phyloP scores from a whole-genome alignment of 2,797 vertebrate genomes.

The Phoeniculus purpureus region DNA sequence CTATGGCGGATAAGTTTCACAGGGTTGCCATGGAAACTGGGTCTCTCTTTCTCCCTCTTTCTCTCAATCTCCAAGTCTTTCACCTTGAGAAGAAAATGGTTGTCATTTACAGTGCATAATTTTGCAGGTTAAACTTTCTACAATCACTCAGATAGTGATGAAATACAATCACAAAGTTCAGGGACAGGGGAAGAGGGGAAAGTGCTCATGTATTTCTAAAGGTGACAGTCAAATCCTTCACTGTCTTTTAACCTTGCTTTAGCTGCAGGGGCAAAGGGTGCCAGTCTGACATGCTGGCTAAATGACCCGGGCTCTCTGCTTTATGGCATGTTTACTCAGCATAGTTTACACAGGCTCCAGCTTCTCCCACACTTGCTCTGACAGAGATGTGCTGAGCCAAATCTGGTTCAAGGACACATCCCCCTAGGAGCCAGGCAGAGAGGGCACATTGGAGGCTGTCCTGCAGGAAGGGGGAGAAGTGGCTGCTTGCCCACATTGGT shows the following conservation, averaged over 20 bases:
- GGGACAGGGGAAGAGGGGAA: neutral
- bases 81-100: slow-evolving; percentile 62
- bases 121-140: slow-evolving; percentile 61
- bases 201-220: neutral
- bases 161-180: neutral
- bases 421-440: neutral
- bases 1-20: neutral
- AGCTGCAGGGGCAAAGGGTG: neutral
- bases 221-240: neutral
- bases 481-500: neutral
- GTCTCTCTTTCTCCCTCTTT: slow-evolving; percentile 12
- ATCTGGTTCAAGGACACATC: neutral
- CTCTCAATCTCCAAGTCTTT: slow-evolving; percentile 26
- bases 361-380: neutral
- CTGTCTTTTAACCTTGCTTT: neutral
- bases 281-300: rapidly evolving
- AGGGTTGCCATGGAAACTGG: slow-evolving; percentile 66
- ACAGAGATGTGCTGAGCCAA: rapidly evolving
- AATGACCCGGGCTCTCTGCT: neutral
- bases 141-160: neutral
- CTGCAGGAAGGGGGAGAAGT: neutral
- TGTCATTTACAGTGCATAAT: slow-evolving; percentile 42
- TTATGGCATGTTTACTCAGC: neutral
- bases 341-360: neutral
- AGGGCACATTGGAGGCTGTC: rapidly evolving